Evolutionary conservation across 2,797 vertebrate species (phyloP), one percentile per base, ranked within the genome.

Genomic region (Ctenopoma multispine): DNA sequence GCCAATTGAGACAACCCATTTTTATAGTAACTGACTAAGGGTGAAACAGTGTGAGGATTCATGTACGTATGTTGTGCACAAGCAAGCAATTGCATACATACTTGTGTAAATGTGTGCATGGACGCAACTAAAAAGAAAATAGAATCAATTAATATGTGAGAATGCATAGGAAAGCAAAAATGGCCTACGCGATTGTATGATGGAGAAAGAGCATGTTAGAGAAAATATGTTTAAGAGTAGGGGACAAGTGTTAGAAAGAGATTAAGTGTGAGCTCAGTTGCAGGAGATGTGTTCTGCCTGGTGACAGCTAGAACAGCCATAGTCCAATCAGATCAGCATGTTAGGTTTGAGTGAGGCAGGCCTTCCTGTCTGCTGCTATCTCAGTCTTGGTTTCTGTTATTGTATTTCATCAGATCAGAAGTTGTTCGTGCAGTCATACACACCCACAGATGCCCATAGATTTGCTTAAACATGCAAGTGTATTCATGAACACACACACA

Each of bases 211-310:
- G 81, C 75, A 71, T 83, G 69, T 85, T 85, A 72, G 44, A 77
- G 79, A 49, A 83, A 83, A 65, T 77, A 71, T 81, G 76, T 83
- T 72, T 77, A 82, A 80, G 57, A 84, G 81, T 62, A 65, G 41
- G 51, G 27, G 54, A 29, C 81, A 81, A 87, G 75, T 87, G 87
- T 90, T 87, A 79, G 81, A 86, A 92, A 79, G 81, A 86, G 92
- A 92, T 92, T 91, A 92, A 92, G 89, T 89, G 82, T 87, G 85
- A 91, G 90, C 77, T 81, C 83, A 79, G 83, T 88, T 85, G 88
- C 90, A 90, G 89, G 80, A 90, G 90, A 91, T 87, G 86, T 89
- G 85, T 95, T 95, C 93, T 95, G 95, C 94, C 95, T 94, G 90
- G 94, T 94, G 93, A 95, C 94, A 94, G 93, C 91, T 94, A 92